phyloP scores from a whole-genome alignment of 1,140 invertebrate species.

The Eufriesea mexicana region DNA sequence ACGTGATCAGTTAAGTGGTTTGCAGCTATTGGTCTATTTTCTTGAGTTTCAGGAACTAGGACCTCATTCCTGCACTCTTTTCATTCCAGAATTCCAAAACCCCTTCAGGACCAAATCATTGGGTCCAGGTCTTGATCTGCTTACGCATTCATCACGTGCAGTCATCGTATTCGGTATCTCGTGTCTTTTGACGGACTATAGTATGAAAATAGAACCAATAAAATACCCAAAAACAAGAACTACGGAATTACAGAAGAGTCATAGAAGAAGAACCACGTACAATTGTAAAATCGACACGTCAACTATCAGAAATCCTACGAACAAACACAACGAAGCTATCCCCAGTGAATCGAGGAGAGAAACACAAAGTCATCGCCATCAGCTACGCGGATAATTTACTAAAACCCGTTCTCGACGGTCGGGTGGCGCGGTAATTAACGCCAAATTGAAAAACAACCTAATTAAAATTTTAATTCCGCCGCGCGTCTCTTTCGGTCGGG shows the following conservation, averaged over 20 bases:
- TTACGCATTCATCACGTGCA: no score
- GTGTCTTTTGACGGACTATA: background rate
- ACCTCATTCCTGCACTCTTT: no score
- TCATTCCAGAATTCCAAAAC: no score
- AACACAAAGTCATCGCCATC: background rate
- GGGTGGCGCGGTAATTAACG: background rate
- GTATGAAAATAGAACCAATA: background rate
- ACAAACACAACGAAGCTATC: no score
- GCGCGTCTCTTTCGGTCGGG: background rate
- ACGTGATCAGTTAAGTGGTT: no score
- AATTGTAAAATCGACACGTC: background rate
- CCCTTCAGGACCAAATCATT: no score
- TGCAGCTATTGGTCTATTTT: no score
- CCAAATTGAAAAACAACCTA: constrained; percentile 26
- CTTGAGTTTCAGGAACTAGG: no score
- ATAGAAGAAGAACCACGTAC: background rate
- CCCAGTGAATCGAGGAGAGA: background rate
- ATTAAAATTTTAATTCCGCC: constrained; percentile 29
- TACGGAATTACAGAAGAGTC: background rate
- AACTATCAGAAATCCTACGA: background rate
- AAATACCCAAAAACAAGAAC: background rate
- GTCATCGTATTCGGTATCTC: no score
- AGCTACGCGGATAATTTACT: background rate
- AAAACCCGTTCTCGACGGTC: background rate
- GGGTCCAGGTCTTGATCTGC: no score